phyloP scores from a whole-genome alignment of 2,797 vertebrate species.

The Diplodus sargus region DNA sequence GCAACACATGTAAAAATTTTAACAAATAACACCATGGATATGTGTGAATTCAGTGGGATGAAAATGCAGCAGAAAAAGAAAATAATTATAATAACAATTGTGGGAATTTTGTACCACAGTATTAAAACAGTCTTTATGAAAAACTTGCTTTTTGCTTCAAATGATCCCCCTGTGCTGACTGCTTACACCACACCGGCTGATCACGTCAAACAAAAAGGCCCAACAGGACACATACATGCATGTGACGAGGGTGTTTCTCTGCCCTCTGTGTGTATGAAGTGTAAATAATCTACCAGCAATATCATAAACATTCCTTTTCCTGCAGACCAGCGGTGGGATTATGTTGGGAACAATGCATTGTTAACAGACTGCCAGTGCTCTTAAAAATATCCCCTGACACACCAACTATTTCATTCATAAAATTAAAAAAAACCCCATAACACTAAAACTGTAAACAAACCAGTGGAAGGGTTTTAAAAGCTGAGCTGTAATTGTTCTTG shows the following conservation, averaged over 20 bases:
- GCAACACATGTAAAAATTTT: neutral
- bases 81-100: neutral
- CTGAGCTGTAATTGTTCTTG: neutral
- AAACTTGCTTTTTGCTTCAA: neutral
- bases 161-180: neutral
- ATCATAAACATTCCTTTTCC: slow-evolving; percentile 25
- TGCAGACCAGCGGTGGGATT: neutral
- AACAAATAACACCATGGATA: neutral
- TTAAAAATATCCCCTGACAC: slow-evolving; percentile 5
- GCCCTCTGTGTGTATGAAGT: neutral
- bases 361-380: slow-evolving; percentile 11
- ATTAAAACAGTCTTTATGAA: neutral
- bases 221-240: neutral
- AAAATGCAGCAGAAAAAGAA: neutral
- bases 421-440: neutral
- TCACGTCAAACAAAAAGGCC: neutral
- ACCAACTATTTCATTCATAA: slow-evolving; percentile 7
- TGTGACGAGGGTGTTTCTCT: neutral
- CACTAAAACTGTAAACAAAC: slow-evolving; percentile 3
- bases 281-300: slow-evolving; percentile 11
- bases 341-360: slow-evolving; percentile 14
- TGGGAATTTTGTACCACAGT: neutral
- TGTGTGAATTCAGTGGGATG: neutral
- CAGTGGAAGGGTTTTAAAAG: neutral
- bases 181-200: neutral